phyloP scores from a whole-genome alignment of 2,888 invertebrate species.

The Pelosia muscerda region DNA sequence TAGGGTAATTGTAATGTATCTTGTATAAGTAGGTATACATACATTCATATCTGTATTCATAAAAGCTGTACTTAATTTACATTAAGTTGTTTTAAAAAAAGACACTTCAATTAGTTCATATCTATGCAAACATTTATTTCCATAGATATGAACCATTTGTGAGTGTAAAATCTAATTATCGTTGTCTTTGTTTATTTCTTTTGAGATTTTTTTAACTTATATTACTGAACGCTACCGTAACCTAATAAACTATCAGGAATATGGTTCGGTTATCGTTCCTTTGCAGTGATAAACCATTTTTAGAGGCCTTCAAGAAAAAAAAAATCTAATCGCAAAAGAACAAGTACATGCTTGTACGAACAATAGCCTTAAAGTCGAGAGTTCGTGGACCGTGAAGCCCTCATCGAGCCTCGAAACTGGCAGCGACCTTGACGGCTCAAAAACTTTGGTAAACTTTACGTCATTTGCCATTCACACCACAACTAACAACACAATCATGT shows the following conservation, averaged over 20 bases:
- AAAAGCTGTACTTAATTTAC: too few species aligned
- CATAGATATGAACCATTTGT: neutral
- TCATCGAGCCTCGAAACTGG: slow-evolving; percentile 37
- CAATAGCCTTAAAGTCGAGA: slow-evolving; percentile 9
- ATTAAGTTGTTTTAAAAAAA: too few species aligned
- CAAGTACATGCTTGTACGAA: neutral
- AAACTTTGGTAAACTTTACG: slow-evolving; percentile 35
- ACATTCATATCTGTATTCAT: too few species aligned
- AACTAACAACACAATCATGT: slow-evolving; percentile 28
- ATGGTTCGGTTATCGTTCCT: neutral
- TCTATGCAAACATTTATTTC: too few species aligned
- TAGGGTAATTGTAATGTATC: too few species aligned
- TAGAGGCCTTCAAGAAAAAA: neutral
- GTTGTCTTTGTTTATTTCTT: neutral
- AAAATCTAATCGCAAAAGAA: neutral
- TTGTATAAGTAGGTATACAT: too few species aligned
- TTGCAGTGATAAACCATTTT: neutral
- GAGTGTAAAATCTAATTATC: neutral
- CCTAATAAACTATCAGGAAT: neutral
- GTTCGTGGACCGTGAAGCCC: slow-evolving; percentile 46
- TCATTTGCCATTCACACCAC: slow-evolving; percentile 35
- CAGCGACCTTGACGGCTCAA: slow-evolving; percentile 34
- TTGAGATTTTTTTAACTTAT: neutral
- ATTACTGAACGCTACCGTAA: neutral
- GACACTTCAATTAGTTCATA: too few species aligned